Evolutionary conservation across 2,113 vertebrate genomes (phyloP), one percentile per base, ranked within the genome.

Genomic region (Notothenia rossii): DNA sequence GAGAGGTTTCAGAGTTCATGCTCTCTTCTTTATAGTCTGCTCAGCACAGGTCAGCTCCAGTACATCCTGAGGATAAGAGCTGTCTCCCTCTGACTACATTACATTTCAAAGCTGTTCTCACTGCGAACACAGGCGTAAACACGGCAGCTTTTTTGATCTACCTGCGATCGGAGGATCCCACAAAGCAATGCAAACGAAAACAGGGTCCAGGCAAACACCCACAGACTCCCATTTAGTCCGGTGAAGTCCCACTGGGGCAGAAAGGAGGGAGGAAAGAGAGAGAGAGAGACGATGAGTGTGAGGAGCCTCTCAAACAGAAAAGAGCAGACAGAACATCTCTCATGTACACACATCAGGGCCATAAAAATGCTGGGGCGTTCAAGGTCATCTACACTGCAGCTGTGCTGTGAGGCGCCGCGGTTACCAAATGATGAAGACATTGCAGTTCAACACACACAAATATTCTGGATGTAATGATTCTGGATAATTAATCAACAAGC

Each of bases 221-320:
- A 94, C 53, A 96, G 67, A 18, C 65, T 54, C 22, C 94, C 95
- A 22, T 64, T 92, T n/a, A 61, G 29, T 40, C 75, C 8, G 13
- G 95, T 96, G 82, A 97, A 96, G 91, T 97, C 96, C 93, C 92
- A 95, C 96, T 96, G 81, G 51, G 83, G 1, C 51, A 22, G 51
- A 65, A n/a, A 74, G 1, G 7, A n/a, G 3, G 3, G 40, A 2
- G 8, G n/a, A 14, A n/a, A 18, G 33, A 14, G n/a, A 18, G 33
- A 46, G 43, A 68, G 49, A 58, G 61, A 20, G 13, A 74, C 7
- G 69, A 3, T 60, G 61, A 84, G 67, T 85, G 65, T 86, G 81
- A 90, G 3, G 15, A 79, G 76, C 56, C 56, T 18, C 73, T 71
- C 43, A 66, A 83, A 70, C 76, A 88, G 54, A 82, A 75, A 72